Base-by-base conservation (phyloP, 2,888 invertebrate genomes). In the Dryocosmus kuriphilus region DNA sequence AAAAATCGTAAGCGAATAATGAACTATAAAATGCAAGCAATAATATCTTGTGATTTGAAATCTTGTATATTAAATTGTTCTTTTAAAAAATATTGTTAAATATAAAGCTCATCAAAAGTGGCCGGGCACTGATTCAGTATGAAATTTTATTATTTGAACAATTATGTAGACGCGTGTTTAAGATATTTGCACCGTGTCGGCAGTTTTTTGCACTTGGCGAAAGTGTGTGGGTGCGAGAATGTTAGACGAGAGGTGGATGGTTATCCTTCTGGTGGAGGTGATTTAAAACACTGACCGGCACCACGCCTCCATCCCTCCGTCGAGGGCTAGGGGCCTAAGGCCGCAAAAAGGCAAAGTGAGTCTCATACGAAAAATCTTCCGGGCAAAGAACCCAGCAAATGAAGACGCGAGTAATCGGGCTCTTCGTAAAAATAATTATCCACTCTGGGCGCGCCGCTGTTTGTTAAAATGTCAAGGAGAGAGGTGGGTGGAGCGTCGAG, bases 221-320 rank as follows among this genome's bases (percentile, higher is more conserved):
- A 76, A 76, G 46, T 62, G 74, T 78, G 71, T 78, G 38, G 77
- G 78, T 78, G 79, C 77, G 80, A 74, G 79, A 77, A 81, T 79
- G 76, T 79, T 81, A 82, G 79, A 78, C 80, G 82, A 80, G 81
- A 86, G 84, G 82, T 83, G 81, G 84, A 83, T 83, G 81, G 81
- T 82, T 85, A 84, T 83, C 83, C 83, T 79, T 78, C 80, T 82
- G 80, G 83, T 84, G 82, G 84, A 89, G 90, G 89, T 90, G 90
- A 90, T 90, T 90, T 90, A 90, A 90, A 90, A 89, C 88, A 87
- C 86, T 85, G 89, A 88, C 84, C 85, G 85, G 85, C 85, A 89
- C 90, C 87, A 87, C 88, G 86, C 86, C 86, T 83, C 78, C 81
- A 81, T 80, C 79, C 73, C 85, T 82, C 80, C 60, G 78, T 79